Base-by-base conservation (phyloP, 2,888 invertebrate species). In the Thalpophila matura region DNA sequence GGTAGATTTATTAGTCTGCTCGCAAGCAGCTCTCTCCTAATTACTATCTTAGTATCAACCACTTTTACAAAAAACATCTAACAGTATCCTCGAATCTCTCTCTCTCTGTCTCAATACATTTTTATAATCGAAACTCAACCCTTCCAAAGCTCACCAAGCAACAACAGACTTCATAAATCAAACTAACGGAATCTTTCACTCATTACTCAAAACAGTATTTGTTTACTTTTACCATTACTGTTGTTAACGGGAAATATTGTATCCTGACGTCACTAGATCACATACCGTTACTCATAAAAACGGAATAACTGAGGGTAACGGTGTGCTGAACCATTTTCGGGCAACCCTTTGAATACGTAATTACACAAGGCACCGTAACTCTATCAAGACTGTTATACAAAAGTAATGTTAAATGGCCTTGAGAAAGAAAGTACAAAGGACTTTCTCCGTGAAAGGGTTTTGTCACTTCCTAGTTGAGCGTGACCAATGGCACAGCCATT, bases 361-460 rank as follows among this genome's bases (percentile, higher is more conserved):
- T 93, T 92, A 94, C 92, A 93, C 93, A 90, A 92, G 89, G 83
- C 83, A 91, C 94, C 91, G 94, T 94, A 92, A 89, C 51, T 50
- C 18, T 88, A 85, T 86, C 74, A 71, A 81, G 77, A 85, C 89
- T 79, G 90, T 89, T 88, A 89, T 81, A 94, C 94, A 93, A 94
- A 92, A 84, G 79, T 86, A 89, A 79, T 85, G 92, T 91, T 93
- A 90, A 43, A 70, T 71, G 88, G 64, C 89, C 88, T 88, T 89
- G 89, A 84, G 49, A 20, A 88, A 88, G 92, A 93, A 92, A 92
- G 92, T 88, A 89, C 90, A 93, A 91, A 87, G 77, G 84, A 92
- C 94, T 93, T 93, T 93, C 94, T 86, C 92, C 77, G 88, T 80
- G 88, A 91, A 92, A 89, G 91, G 89, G 75, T 79, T 79, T 75